Evolutionary conservation across 2,113 vertebrate species (phyloP).

Genomic region (Nanorana parkeri): DNA sequence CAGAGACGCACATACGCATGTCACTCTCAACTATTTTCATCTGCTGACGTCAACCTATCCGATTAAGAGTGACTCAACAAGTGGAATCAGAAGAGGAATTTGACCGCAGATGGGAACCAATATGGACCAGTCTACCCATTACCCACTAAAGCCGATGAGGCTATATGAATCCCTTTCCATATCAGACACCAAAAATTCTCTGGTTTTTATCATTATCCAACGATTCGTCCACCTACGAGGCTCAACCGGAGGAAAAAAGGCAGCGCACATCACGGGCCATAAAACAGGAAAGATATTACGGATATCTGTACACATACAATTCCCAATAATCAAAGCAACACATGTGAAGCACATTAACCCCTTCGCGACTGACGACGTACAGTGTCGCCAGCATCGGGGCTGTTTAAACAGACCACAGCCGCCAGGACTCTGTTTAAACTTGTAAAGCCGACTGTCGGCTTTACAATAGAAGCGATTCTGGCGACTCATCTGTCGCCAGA

Average conservation of each 20-base stretch:
- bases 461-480: too few species aligned
- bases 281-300: not conserved
- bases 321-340: too few species aligned
- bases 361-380: too few species aligned
- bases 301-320: too few species aligned
- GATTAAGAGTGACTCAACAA: constrained; percentile 34
- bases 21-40: constrained; percentile 41
- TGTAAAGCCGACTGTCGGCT: too few species aligned
- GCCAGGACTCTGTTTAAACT: too few species aligned
- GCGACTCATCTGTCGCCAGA: too few species aligned
- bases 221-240: not conserved
- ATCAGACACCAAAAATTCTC: not conserved
- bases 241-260: not conserved
- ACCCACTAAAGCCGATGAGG: not conserved
- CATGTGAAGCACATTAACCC: too few species aligned
- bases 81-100: not conserved
- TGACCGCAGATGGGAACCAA: constrained; percentile 16
- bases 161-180: not conserved
- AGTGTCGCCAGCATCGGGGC: too few species aligned
- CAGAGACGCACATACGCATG: constrained; percentile 20
- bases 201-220: not conserved
- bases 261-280: not conserved
- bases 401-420: too few species aligned
- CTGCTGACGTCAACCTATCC: constrained; percentile 13
- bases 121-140: not conserved